Evolutionary conservation across 2,888 invertebrate genomes (phyloP), one percentile per base, ranked within the genome.

Genomic region (Lasioglossum lativentre): DNA sequence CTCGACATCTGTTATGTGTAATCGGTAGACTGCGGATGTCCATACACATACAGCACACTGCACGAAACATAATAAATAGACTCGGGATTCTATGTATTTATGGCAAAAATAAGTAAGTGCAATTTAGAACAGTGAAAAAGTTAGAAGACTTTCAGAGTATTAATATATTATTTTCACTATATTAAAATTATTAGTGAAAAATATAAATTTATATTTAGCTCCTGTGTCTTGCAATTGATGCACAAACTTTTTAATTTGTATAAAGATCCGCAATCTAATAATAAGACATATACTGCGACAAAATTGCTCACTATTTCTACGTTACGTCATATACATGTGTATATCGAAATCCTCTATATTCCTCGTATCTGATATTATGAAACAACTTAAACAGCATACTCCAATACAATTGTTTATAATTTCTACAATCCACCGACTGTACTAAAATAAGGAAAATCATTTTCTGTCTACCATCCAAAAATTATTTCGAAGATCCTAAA

Each of bases 1-100:
- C 56, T 56, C n/a, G 56, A 23, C 56, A n/a, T 56, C 56, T 56
- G n/a, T n/a, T n/a, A n/a, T n/a, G 56, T n/a, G 56, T n/a, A 56
- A 56, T 56, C 56, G n/a, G 56, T n/a, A 56, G 10, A 4, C 56
- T 56, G 56, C 56, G 56, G 56, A 56, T 56, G 56, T 12, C n/a
- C n/a, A 56, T 56, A 10, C 56, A 56, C n/a, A 8, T n/a, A 10
- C n/a, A 56, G 10, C 8, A n/a, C 8, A 12, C n/a, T n/a, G 3
- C 8, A 12, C 56, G 10, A n/a, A 56, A 56, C n/a, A 56, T 56
- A 56, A n/a, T 56, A 12, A n/a, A n/a, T n/a, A n/a, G n/a, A n/a
- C n/a, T n/a, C n/a, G n/a, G n/a, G n/a, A n/a, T n/a, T n/a, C n/a
- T n/a, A 56, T n/a, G n/a, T n/a, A n/a, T n/a, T n/a, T n/a, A n/a